phyloP scores from a whole-genome alignment of 2,888 invertebrate species.

The Xestia ashworthii region DNA sequence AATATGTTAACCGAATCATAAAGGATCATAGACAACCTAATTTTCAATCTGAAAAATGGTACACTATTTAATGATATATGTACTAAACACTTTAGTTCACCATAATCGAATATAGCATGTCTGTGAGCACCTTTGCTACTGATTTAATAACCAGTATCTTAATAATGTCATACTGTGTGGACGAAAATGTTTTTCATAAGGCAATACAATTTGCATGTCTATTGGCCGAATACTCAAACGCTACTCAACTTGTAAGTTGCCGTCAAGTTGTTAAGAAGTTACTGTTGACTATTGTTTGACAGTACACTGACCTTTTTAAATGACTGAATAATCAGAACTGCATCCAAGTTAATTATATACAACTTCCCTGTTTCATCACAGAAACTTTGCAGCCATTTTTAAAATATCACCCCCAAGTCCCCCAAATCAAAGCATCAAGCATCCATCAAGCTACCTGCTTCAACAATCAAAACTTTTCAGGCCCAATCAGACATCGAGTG shows the following conservation, averaged over 20 bases:
- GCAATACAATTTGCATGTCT: background rate
- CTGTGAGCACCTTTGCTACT: slow-evolving; percentile 2
- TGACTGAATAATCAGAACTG: background rate
- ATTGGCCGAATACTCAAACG: background rate
- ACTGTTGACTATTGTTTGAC: background rate
- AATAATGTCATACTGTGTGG: background rate
- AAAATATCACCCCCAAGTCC: background rate
- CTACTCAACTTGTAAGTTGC: background rate
- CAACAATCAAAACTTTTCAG: slow-evolving; percentile 86
- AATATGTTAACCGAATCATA: background rate
- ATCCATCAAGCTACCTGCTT: background rate
- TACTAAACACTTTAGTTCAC: background rate
- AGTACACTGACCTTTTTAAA: background rate
- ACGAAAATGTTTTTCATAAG: slow-evolving; percentile 5
- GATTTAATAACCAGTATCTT: background rate
- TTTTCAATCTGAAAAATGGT: background rate
- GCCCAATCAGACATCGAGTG: slow-evolving; percentile 99
- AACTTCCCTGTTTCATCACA: background rate
- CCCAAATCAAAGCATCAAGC: too few relatives aligned
- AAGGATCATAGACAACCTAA: slow-evolving; percentile 9
- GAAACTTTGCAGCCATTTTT: background rate
- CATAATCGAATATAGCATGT: background rate
- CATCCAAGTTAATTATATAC: background rate
- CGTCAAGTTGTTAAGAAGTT: background rate
- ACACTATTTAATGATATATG: background rate